Evolutionary conservation across 2,113 vertebrate genomes (phyloP), one percentile per base, ranked within the genome.

Genomic region (Actenoides hombroni): DNA sequence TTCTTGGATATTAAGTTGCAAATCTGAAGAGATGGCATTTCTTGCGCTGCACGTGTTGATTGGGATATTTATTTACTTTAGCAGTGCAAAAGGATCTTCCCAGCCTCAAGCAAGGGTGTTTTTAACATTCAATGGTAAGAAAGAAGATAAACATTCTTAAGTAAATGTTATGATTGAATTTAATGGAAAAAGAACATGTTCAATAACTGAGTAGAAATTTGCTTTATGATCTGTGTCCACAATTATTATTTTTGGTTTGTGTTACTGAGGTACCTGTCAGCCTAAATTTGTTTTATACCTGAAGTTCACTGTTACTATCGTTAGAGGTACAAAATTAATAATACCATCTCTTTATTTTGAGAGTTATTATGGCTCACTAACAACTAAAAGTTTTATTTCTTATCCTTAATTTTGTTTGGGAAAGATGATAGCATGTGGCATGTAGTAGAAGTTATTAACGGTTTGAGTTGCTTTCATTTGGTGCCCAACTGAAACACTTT

Each of bases 91-190:
- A 95, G 98, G 98, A 98, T 98, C 97, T 76, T 93, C 96, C 49
- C 98, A 98, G 97, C 98, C 98, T 69, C 98, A 98, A 97, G 98
- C 98, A 86, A 97, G 98, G 88, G 98, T 98, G 76, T 98, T 98
- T 91, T 90, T 98, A 95, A 98, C 98, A 68, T 98, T 98, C 94
- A 97, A 96, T 96, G 98, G 98, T 98, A 98, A 98, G 98, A 97
- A 85, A 97, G 16, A 90, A 96, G 87, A 97, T 92, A 96, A 97
- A 96, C 64, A 83, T 92, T 89, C 88, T 95, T 63, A 83, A 83
- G 39, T 37, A 96, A 96, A 96, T 96, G 57, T 95, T 96, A 73
- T 95, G 95, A 86, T 44, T 94, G 57, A 74, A 40, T 40, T 40
- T 40, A 40, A 40, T 12, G 40, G 40, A 40, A 40, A 40, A 40